A percentile compares a stretch with the other conserved stretches of the same genome.
These are phyloP conservation scores for Rhynchomys soricoides DNA, from an alignment of 2,113 vertebrate genomes.

Conservation along the genomic window DNA sequence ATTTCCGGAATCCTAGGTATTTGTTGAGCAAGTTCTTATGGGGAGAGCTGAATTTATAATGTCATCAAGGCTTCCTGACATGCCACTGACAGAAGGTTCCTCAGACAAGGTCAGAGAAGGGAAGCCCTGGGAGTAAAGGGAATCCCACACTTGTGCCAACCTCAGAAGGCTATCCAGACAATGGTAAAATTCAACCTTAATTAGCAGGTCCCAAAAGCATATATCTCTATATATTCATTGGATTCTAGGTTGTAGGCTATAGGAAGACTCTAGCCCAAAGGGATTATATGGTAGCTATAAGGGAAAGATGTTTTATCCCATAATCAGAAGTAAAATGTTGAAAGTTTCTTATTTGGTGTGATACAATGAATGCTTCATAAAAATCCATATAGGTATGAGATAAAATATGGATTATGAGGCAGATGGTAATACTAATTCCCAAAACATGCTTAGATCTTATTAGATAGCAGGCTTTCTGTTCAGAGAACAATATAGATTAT, in stretches of 20 bases:
- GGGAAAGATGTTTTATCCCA: neutral
- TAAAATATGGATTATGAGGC: neutral
- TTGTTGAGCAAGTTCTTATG: too few relatives aligned
- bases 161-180: too few relatives aligned
- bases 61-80: too few relatives aligned
- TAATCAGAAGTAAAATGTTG: neutral
- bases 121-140: too few relatives aligned
- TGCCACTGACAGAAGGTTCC: too few relatives aligned
- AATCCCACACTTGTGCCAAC: too few relatives aligned
- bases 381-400: neutral
- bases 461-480: neutral
- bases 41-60: too few relatives aligned
- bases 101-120: too few relatives aligned
- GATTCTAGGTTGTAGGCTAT: neutral
- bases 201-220: too few relatives aligned
- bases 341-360: neutral
- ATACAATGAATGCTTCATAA: neutral
- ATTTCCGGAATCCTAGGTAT: too few relatives aligned
- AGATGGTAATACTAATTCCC: neutral
- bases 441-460: slow-evolving; percentile 6
- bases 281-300: neutral
- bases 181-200: too few relatives aligned
- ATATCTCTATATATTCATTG: neutral
- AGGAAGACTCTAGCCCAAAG: neutral
- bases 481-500: neutral